phyloP scores from a whole-genome alignment of 1,140 invertebrate genomes.

The Phymastichus coffea region DNA sequence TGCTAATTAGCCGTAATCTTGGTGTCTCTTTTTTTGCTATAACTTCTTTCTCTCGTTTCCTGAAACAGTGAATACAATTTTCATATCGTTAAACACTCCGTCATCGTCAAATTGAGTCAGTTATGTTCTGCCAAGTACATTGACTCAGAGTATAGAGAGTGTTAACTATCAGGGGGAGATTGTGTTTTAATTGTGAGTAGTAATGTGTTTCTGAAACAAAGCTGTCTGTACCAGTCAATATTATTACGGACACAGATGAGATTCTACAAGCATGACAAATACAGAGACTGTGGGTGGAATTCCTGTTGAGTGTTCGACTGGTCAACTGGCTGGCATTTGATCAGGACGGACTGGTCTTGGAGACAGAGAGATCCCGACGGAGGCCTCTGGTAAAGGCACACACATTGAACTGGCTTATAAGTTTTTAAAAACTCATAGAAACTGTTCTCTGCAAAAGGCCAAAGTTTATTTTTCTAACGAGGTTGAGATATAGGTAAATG shows the following conservation, averaged over 20 bases:
- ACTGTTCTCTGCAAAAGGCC: slow-evolving; percentile 56
- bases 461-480: slow-evolving; percentile 54
- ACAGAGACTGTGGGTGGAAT: slow-evolving; percentile 33
- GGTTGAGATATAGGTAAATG: slow-evolving; percentile 63
- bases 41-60: background rate
- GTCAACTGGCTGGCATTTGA: slow-evolving; percentile 48
- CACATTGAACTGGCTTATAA: slow-evolving; percentile 62
- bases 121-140: background rate
- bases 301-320: slow-evolving; percentile 43
- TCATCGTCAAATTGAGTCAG: slow-evolving; percentile 20
- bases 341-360: slow-evolving; percentile 61
- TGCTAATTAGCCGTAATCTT: slow-evolving; percentile 12
- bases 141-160: slow-evolving; percentile 1
- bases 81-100: no score
- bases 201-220: background rate
- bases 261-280: slow-evolving; percentile 30
- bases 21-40: background rate
- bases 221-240: background rate
- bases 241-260: slow-evolving; percentile 11
- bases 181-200: background rate
- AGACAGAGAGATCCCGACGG: slow-evolving; percentile 63
- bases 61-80: no score
- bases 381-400: slow-evolving; percentile 66
- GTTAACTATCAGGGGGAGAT: background rate
- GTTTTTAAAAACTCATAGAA: slow-evolving; percentile 60